Conservation (phyloP, 2,113 vertebrate species). For the Bubalus kerabau region DNA sequence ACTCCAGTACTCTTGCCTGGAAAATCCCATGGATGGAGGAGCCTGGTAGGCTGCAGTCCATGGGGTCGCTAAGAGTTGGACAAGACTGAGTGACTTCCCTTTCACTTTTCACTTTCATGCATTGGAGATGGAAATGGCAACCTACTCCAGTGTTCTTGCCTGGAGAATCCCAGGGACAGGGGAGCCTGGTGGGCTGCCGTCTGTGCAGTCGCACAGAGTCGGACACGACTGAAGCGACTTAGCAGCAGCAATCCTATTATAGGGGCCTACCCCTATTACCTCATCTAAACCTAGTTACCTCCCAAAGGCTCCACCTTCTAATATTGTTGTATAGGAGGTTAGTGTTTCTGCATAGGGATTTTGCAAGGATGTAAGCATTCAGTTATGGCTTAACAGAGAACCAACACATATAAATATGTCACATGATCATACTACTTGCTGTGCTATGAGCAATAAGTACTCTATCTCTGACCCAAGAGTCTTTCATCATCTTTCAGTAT, state of each 20-base stretch:
- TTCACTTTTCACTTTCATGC: too few relatives aligned
- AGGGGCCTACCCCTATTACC: not conserved
- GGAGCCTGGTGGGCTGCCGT: too few relatives aligned
- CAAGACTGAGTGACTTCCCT: too few relatives aligned
- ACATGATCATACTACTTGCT: not conserved
- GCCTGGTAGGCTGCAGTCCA: too few relatives aligned
- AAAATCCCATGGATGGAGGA: too few relatives aligned
- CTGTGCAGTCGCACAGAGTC: too few relatives aligned
- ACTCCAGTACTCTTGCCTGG: too few relatives aligned
- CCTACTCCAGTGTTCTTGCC: too few relatives aligned
- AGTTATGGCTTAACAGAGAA: not conserved
- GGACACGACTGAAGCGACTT: accelerated
- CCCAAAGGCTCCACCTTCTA: not conserved
- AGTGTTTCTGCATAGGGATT: not conserved
- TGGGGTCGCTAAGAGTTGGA: too few relatives aligned
- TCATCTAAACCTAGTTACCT: not conserved
- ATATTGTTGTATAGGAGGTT: not conserved
- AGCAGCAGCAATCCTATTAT: not conserved
- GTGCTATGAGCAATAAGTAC: not conserved
- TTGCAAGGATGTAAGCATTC: not conserved
- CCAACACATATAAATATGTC: not conserved
- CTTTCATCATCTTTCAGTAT: not conserved
- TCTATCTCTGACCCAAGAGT: not conserved
- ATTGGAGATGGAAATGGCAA: too few relatives aligned
- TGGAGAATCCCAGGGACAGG: too few relatives aligned